Conservation (phyloP, 1,140 invertebrate species). For the Drosophila yakuba region DNA sequence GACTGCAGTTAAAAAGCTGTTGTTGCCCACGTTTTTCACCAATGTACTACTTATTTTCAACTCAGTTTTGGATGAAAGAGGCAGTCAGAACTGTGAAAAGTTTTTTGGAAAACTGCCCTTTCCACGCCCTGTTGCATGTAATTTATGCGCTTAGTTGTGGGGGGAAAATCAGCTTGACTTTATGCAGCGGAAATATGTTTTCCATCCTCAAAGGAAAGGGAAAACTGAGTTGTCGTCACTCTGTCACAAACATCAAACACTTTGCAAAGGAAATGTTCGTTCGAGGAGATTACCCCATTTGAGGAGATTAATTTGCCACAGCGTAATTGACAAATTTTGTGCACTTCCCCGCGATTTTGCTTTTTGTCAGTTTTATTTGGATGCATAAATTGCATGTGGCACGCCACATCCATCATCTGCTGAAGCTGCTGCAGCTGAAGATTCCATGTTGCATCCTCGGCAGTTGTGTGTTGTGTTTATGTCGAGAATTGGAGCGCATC, state of each 20-base stretch:
- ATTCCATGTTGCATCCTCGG: slow-evolving; percentile 5
- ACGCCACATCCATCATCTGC: slow-evolving; percentile 40
- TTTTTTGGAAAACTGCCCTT: not conserved
- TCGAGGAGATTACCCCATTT: slow-evolving; percentile 5
- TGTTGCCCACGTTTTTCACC: slow-evolving; percentile 2
- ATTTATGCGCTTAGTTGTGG: slow-evolving; percentile 28
- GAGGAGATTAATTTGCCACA: slow-evolving; percentile 43
- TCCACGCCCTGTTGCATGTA: slow-evolving; percentile 26
- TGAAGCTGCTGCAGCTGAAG: slow-evolving; percentile 2
- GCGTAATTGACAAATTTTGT: slow-evolving; percentile 58
- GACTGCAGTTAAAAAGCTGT: slow-evolving; percentile 33
- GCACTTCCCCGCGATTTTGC: slow-evolving; percentile 13
- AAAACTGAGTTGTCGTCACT: slow-evolving; percentile 22
- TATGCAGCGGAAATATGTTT: slow-evolving; percentile 10
- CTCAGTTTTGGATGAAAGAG: no score
- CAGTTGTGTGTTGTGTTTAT: slow-evolving; percentile 24
- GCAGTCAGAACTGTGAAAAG: not conserved
- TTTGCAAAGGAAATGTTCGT: slow-evolving; percentile 20
- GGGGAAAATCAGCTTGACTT: not conserved
- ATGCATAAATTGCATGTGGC: slow-evolving; percentile 39
- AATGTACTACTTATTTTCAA: slow-evolving; percentile 9
- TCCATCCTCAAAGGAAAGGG: not conserved
- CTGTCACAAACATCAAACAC: slow-evolving; percentile 19
- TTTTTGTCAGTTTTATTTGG: slow-evolving; percentile 31
- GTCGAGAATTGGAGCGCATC: slow-evolving; percentile 70